Conservation (phyloP, 2,888 invertebrate species). For the Xylota segnis region DNA sequence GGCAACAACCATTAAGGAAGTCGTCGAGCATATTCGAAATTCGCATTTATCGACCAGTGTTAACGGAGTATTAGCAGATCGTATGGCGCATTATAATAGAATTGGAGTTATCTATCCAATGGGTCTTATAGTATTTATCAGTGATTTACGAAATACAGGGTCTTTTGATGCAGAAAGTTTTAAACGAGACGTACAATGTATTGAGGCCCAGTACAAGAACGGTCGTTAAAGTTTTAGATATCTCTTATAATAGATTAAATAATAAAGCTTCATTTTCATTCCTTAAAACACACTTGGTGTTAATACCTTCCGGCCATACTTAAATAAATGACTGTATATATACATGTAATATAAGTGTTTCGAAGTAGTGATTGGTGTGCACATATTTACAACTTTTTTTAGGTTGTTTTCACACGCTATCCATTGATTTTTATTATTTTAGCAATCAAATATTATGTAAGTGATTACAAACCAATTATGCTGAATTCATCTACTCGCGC, state of each 20-base stretch:
- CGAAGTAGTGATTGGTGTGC: background rate
- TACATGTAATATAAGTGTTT: too few relatives aligned
- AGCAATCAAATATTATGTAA: background rate
- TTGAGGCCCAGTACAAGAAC: constrained; percentile 15
- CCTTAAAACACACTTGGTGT: too few relatives aligned
- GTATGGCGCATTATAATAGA: constrained; percentile 29
- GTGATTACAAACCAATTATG: background rate
- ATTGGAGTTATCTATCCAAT: constrained; percentile 39
- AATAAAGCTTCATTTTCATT: background rate
- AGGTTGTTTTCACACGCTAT: background rate
- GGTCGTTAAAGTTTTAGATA: background rate
- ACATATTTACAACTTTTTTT: background rate
- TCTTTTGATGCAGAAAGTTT: constrained; percentile 7
- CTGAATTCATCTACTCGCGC: background rate
- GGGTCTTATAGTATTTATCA: constrained; percentile 32
- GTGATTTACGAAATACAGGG: constrained; percentile 18
- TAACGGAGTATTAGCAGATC: background rate
- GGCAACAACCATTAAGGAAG: background rate
- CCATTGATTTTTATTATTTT: background rate
- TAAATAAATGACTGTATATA: too few relatives aligned
- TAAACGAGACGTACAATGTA: constrained; percentile 4
- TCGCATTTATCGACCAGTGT: background rate
- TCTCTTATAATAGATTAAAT: background rate
- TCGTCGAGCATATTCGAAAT: constrained; percentile 30
- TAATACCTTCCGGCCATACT: too few relatives aligned